These are phyloP conservation scores for Choreutis nemorana DNA, from an alignment of 2,888 invertebrate species.

Conservation along the genomic window DNA sequence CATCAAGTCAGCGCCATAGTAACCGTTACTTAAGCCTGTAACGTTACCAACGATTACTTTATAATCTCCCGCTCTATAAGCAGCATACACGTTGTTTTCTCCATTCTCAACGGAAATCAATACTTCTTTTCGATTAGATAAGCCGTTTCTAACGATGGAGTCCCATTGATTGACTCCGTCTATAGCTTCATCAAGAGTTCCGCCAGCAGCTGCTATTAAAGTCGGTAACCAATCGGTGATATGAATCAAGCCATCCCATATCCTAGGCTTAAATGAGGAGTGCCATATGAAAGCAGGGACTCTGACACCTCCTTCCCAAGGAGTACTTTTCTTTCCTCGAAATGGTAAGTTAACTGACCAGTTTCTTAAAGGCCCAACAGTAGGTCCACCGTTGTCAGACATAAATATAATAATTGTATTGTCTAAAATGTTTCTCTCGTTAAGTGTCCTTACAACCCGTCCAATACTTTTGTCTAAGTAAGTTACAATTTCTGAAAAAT, in stretches of 20 bases:
- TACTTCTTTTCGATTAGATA: slow-evolving; percentile 61
- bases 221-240: slow-evolving; percentile 88
- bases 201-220: slow-evolving; percentile 49
- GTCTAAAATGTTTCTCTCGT: slow-evolving; percentile 72
- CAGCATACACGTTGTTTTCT: slow-evolving; percentile 54
- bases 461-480: slow-evolving; percentile 86
- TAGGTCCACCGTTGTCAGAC: slow-evolving; percentile 90
- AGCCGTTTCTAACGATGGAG: slow-evolving; percentile 54
- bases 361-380: slow-evolving; percentile 76
- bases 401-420: slow-evolving; percentile 88
- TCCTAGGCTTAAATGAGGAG: slow-evolving; percentile 65
- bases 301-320: slow-evolving; percentile 87
- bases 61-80: slow-evolving; percentile 68
- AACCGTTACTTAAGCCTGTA: slow-evolving; percentile 36
- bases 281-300: slow-evolving; percentile 79
- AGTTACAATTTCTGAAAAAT: slow-evolving; percentile 68
- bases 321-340: slow-evolving; percentile 80
- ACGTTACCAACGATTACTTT: slow-evolving; percentile 69
- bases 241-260: slow-evolving; percentile 72
- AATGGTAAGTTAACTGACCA: slow-evolving; percentile 81
- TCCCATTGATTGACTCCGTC: slow-evolving; percentile 78
- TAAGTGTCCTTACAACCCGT: slow-evolving; percentile 73
- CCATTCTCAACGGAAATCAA: slow-evolving; percentile 67
- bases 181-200: slow-evolving; percentile 35
- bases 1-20: slow-evolving; percentile 41